Conservation (phyloP, 2,113 vertebrate species). For the Plestiodon gilberti region DNA sequence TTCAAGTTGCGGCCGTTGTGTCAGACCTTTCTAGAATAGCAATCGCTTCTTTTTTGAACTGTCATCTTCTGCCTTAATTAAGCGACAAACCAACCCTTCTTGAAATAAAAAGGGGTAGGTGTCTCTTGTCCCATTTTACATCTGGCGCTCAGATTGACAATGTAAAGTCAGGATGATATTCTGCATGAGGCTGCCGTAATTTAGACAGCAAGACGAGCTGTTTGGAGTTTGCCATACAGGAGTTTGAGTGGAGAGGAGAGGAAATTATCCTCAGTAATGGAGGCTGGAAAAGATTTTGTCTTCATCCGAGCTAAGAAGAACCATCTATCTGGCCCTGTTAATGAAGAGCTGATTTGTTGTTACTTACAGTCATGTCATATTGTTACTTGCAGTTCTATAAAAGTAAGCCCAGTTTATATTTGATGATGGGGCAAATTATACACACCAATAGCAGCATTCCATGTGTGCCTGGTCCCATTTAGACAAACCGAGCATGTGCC, state of each 20-base stretch:
- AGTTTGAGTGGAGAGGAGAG: background rate
- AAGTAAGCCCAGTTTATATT: background rate
- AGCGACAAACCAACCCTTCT: constrained; percentile 36
- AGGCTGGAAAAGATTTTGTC: background rate
- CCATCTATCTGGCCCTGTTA: background rate
- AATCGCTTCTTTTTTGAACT: constrained; percentile 46
- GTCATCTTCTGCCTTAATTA: constrained; percentile 63
- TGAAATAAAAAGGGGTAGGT: constrained; percentile 44
- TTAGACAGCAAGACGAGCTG: constrained; percentile 12
- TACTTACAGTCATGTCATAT: background rate
- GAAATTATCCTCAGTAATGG: constrained; percentile 14
- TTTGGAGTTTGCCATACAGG: background rate
- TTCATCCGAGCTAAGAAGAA: background rate
- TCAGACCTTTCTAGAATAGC: constrained; percentile 51
- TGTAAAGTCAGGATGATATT: constrained; percentile 44
- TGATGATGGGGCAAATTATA: background rate
- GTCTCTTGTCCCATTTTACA: constrained; percentile 48
- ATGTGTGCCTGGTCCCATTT: background rate
- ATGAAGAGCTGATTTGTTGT: background rate
- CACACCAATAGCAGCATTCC: background rate
- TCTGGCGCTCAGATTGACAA: constrained; percentile 55
- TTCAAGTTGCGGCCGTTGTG: constrained; percentile 41
- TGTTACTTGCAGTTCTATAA: no score
- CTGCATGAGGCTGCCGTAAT: constrained; percentile 2
- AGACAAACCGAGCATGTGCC: background rate